Conservation (phyloP, 2,888 invertebrate genomes). For the Cephus sareptanus region DNA sequence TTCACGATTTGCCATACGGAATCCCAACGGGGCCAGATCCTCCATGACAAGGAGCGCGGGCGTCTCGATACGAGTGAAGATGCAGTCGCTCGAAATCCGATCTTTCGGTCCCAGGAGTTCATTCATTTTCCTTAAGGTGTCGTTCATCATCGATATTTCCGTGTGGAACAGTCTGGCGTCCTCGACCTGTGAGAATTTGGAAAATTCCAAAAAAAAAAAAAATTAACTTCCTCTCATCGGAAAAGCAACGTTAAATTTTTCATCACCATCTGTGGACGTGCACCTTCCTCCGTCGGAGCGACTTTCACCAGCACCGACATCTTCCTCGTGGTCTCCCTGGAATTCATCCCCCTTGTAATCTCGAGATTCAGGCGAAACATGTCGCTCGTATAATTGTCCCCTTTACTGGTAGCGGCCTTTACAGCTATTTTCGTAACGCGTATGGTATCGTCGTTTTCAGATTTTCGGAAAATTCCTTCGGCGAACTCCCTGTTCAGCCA, state of each 20-base stretch:
- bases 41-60: constrained; percentile 67
- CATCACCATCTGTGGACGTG: constrained; percentile 52
- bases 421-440: constrained; percentile 43
- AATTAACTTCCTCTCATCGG: constrained; percentile 59
- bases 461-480: constrained; percentile 47
- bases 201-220: neutral
- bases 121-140: constrained; percentile 53
- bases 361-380: constrained; percentile 51
- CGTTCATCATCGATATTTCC: constrained; percentile 56
- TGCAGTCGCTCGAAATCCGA: constrained; percentile 51
- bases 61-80: constrained; percentile 54
- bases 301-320: constrained; percentile 54
- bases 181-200: constrained; percentile 36
- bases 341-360: constrained; percentile 29
- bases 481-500: constrained; percentile 52
- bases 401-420: constrained; percentile 55
- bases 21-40: constrained; percentile 70
- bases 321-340: constrained; percentile 38
- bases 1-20: constrained; percentile 68
- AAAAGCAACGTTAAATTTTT: constrained; percentile 35
- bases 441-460: constrained; percentile 46
- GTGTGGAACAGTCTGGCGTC: constrained; percentile 42
- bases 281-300: constrained; percentile 62
- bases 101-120: constrained; percentile 33
- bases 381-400: constrained; percentile 63